Base-by-base conservation (phyloP, 2,888 invertebrate species). In the Phymatocera aterrima region DNA sequence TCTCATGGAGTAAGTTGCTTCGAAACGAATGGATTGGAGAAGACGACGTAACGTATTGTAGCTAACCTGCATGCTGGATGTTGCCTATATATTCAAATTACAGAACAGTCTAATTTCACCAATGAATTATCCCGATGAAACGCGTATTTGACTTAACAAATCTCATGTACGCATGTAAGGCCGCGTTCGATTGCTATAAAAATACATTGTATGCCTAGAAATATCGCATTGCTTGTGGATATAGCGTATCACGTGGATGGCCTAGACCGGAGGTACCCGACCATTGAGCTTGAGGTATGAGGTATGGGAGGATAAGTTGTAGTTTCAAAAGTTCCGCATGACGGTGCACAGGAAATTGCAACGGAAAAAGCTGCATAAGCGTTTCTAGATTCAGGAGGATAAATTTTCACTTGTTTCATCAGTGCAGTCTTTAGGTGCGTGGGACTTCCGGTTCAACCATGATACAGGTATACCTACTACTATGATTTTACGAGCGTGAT, bases 351-450 rank as follows among this genome's bases (percentile, higher is more conserved):
- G 72, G 72, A 68, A 68, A 68, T 68, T 68, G 68, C 68, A 46
- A 28, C 15, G 46, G 46, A 68, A 43, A n/a, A 43, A 43, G 24
- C 43, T 68, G 68, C 46, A 68, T 72, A 21, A 21, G 34, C 51
- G 51, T n/a, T n/a, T 31, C 48, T 34, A 54, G 37, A 51, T 72
- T 37, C 72, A 51, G 51, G 72, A 75, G 40, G 57, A 75, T 48
- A 72, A 72, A 18, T 75, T 75, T 75, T 75, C 57, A 57, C 75
- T 57, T 75, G 43, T 75, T 75, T 21, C 40, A 21, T 57, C 75
- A 75, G 54, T 28, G 48, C 51, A 51, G 24, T 60, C 43, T 68
- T 72, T 46, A n/a, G 31, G 10, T 34, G 72, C 72, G 31, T 43
- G 72, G 51, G 40, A 37, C 34, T 48, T 51, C 54, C 46, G 51